A percentile compares a stretch with the other conserved stretches of the same genome.
Conservation (phyloP, 2,113 vertebrate species). For the Leptobrachium ailaonicum region DNA sequence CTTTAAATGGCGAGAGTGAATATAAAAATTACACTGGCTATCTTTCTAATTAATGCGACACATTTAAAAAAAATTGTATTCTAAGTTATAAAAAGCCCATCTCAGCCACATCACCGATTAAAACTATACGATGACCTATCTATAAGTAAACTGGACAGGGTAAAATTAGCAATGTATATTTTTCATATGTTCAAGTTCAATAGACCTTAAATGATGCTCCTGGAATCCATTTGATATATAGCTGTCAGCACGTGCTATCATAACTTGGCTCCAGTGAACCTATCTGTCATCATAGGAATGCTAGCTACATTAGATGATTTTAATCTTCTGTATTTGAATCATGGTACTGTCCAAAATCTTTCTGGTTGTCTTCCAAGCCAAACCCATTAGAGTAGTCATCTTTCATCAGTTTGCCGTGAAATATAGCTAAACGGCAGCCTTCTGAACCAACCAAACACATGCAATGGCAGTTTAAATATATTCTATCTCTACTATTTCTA, state of each 20-base stretch:
- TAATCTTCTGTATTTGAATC: conserved; percentile 31
- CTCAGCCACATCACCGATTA: no score
- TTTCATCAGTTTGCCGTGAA: conserved; percentile 23
- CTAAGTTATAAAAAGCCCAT: no score
- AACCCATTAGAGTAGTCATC: conserved; percentile 26
- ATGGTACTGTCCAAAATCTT: conserved; percentile 9
- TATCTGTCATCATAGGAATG: conserved; percentile 21
- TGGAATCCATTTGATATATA: neutral
- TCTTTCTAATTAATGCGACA: no score
- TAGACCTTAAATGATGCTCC: neutral
- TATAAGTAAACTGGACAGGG: no score
- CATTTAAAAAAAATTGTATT: no score
- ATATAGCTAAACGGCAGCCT: conserved; percentile 5
- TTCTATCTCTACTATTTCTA: neutral
- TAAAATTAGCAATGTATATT: no score
- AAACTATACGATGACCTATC: no score
- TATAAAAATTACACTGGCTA: no score
- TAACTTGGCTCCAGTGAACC: neutral
- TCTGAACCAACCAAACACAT: conserved; percentile 5
- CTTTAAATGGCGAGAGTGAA: no score
- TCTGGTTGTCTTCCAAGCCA: conserved; percentile 36
- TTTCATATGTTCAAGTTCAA: neutral
- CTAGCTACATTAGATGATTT: conserved; percentile 5
- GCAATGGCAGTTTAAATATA: conserved; percentile 9
- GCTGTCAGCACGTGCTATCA: conserved; percentile 16